Base-by-base conservation (phyloP, 1,140 invertebrate genomes). In the Neuroterus valhalla region DNA sequence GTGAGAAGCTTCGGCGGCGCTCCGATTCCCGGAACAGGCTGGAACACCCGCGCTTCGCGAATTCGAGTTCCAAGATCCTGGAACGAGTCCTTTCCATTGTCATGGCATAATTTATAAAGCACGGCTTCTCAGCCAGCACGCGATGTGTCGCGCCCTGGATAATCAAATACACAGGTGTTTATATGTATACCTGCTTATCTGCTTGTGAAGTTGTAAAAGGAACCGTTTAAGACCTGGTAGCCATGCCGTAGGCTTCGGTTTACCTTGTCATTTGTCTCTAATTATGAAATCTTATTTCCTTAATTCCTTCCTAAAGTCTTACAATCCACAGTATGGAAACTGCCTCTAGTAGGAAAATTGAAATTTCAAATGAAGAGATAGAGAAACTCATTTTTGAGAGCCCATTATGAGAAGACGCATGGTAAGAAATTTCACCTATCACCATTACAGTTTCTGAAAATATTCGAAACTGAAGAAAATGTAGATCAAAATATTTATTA, bases 11-110 rank as follows among this genome's bases (percentile, higher is more conserved):
- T 19, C 52, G 31, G 75, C 68, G 66, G 66, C 26, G 81, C 72
- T 75, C 74, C 74, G 81, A 80, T 84, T 84, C 78, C 76, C 66
- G 78, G 82, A 83, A 85, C 79, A 68, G 74, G 66, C 74, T 81
- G 81, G 79, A 84, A 85, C 83, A 81, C 74, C 66, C 75, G 44
- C 74, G 68, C 46, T 76, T 71, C 77, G 77, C 71, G 74, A 79
- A 71, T 74, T 83, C 79, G 77, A 78, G 76, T 84, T 80, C 74
- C 80, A 74, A 72, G 85, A 76, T 81, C 80, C 73, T 72, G 71
- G 50, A 72, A 76, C 31, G 73, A 55, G 77, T 81, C 78, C 82
- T 81, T 75, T 70, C 72, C 52, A 71, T 78, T 84, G 73, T 75
- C 77, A 69, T 79, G 78, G 76, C 72, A 79, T 82, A 82, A 82